Base-by-base conservation (phyloP, 2,113 vertebrate species). In the Burhinus bistriatus region DNA sequence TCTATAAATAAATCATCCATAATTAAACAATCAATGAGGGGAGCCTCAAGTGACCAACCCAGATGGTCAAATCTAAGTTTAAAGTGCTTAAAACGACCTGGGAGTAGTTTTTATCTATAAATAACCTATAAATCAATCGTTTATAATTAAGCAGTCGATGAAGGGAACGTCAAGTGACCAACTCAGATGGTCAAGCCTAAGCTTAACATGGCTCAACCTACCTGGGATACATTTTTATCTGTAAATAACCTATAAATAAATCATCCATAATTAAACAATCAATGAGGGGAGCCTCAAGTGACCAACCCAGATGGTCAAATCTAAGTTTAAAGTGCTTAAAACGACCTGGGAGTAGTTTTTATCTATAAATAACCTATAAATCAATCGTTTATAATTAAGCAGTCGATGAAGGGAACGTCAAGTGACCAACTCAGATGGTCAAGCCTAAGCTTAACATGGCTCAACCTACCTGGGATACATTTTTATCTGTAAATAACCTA, bases 371-470 rank as follows among this genome's bases (percentile, higher is more conserved):
- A 72, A 30, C 10, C 27, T 5, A 23, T 5, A 34, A 13, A 4
- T 7, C 18, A 42, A 18, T 25, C 2, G 27, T 15, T 7, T 15
- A 1, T 29, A 27, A 27, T 27, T 27, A 58, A 58, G 11, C 11
- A 26, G 34, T 21, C 18, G 7, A 5, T 5, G 10, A 26, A 65
- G 21, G 38, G 38, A 55, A 18, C 23, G 13, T 27, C 49, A 22
- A 52, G 12, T 1, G 1, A 8, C 51, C n/a, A 11, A 4, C 32
- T 8, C 18, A 29, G 8, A 36, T 3, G 7, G 11, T 27, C 55
- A 58, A 47, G 8, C 3, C 34, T 29, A 36, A 76, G 73, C 6
- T 26, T 44, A 27, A 15, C 7, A 32, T 45, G 32, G 9, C 1
- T 27, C 21, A 54, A 40, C 7, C 49, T 2, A 40, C 14, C 36